Evolutionary conservation across 2,797 vertebrate genomes (phyloP), one percentile per base, ranked within the genome.

Genomic region (Buceros bicornis): DNA sequence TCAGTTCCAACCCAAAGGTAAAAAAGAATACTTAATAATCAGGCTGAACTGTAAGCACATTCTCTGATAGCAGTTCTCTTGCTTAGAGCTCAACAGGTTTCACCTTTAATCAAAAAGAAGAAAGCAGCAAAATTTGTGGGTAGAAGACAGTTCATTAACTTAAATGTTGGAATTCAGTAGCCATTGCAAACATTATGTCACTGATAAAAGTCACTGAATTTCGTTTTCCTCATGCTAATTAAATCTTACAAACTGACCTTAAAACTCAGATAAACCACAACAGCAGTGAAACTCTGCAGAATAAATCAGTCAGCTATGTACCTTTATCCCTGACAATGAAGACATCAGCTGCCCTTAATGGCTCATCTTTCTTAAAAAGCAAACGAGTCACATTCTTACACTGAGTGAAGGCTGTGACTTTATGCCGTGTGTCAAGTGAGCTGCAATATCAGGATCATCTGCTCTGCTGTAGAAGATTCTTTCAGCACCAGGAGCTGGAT

Each of bases 401-500:
- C 66, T 82, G 17, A 91, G 11, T 40, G 98, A 97, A 35, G 76
- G 13, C 93, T 37, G 77, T 43, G 97, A 97, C 51, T 48, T 95
- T 93, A 98, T 82, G 50, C 99, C 99, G 74, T 99, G 99, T 71
- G 98, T 98, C 60, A 99, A 91, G 26, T 81, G 16, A 69, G 97
- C 93, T 85, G 98, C 97, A 43, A 98, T 50, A 61, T 98, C 98
- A 15, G 98, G 99, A 95, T 99, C 99, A 64, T 98, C 89, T 66
- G 98, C 99, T 96, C 96, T 98, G 67, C 99, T 98, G 3, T 97
- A 97, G 95, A 99, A 99, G 51, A 98, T 86, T 89, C 98, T 97
- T 96, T 97, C 87, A 22, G 90, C 91, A 72, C 98, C 99, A 42
- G 98, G 95, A 58, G 97, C 98, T 42, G 98, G 98, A 26, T 96